Percentiles rank a stretch among this genome's conserved stretches.
Conservation (phyloP, 2,797 vertebrate genomes). For the Cirrhinus molitorella region DNA sequence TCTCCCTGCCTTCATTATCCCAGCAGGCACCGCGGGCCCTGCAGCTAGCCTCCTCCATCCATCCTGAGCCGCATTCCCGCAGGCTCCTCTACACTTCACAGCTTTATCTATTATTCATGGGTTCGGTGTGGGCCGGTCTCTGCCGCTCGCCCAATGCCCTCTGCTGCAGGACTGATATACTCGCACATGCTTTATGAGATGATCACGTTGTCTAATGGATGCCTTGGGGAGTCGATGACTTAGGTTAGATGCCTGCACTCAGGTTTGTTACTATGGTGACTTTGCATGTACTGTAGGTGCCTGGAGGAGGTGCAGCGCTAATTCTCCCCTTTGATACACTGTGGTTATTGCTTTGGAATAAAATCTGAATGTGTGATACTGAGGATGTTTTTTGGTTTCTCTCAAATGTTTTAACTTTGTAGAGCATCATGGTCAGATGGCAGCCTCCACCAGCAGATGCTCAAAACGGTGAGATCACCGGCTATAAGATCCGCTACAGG, state of each 20-base stretch:
- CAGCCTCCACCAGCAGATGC: conserved; percentile 87
- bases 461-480: conserved; percentile 92
- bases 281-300: neutral
- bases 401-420: conserved; percentile 28
- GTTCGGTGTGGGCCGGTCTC: conserved; percentile 22
- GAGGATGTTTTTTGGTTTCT: neutral
- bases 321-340: neutral
- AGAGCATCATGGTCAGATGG: conserved; percentile 96
- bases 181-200: conserved; percentile 39
- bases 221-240: conserved; percentile 42
- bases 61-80: conserved; percentile 61
- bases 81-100: conserved; percentile 53
- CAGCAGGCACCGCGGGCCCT: conserved; percentile 60
- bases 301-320: neutral
- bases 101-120: conserved; percentile 67
- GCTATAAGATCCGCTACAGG: conserved; percentile 95
- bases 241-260: conserved; percentile 43
- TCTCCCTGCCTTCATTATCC: conserved; percentile 66
- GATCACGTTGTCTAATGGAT: conserved; percentile 36
- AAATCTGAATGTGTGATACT: neutral
- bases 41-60: conserved; percentile 59
- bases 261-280: conserved; percentile 40
- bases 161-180: conserved; percentile 50
- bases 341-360: neutral
- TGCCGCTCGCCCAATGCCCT: conserved; percentile 42